Percentiles rank a stretch among this genome's conserved stretches.
These are phyloP conservation scores for Hozukius guyotensis DNA, from an alignment of 2,797 vertebrate genomes.

Conservation along the genomic window DNA sequence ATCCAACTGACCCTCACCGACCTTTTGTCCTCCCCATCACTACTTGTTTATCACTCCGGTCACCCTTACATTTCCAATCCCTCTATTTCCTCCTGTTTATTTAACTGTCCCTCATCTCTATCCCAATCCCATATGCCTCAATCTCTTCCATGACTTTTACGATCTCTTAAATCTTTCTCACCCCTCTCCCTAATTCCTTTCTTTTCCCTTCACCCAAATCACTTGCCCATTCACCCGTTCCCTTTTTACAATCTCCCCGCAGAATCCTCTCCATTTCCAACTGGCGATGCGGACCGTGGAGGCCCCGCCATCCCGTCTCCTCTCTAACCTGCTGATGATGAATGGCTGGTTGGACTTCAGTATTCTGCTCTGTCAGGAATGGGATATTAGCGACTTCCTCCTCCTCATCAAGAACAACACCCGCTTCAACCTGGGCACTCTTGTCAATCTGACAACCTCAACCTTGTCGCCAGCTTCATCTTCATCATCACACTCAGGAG, in stretches of 20 bases:
- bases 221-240: background rate
- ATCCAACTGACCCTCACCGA: slow-evolving; percentile 24
- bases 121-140: background rate
- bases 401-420: slow-evolving; percentile 90
- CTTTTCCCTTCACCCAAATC: background rate
- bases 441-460: slow-evolving; percentile 89
- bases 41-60: slow-evolving; percentile 22
- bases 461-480: slow-evolving; percentile 32
- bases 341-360: slow-evolving; percentile 98
- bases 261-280: slow-evolving; percentile 97
- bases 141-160: background rate
- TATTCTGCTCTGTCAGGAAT: slow-evolving; percentile 92
- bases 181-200: background rate
- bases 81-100: slow-evolving; percentile 1
- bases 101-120: slow-evolving; percentile 7
- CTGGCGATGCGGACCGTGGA: slow-evolving; percentile 88
- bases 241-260: slow-evolving; percentile 38
- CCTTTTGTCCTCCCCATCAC: background rate
- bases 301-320: slow-evolving; percentile 86
- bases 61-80: slow-evolving; percentile 5
- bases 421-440: slow-evolving; percentile 89
- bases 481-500: slow-evolving; percentile 35
- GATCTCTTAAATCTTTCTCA: background rate
- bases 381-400: slow-evolving; percentile 93
- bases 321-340: slow-evolving; percentile 92